Percentiles rank a stretch among this genome's conserved stretches.
phyloP scores from a whole-genome alignment of 2,113 vertebrate genomes.

The Pampusana beccarii region DNA sequence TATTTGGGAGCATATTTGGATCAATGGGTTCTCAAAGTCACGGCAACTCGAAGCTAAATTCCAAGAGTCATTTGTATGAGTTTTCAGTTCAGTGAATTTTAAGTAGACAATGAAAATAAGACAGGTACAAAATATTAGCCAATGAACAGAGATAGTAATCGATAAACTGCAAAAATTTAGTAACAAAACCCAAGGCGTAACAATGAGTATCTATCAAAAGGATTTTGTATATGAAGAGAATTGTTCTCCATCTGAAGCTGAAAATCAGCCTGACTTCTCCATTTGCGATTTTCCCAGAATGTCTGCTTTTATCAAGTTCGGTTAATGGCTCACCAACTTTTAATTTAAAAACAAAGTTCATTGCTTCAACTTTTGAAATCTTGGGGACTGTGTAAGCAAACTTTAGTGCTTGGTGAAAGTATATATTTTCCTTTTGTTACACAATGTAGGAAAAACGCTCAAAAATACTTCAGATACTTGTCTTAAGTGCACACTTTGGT shows the following conservation, averaged over 20 bases:
- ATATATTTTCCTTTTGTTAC: not conserved
- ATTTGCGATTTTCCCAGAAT: not conserved
- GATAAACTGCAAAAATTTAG: not conserved
- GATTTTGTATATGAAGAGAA: not conserved
- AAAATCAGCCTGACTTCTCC: not conserved
- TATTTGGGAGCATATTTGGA: slow-evolving; percentile 26
- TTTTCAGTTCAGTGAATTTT: slow-evolving; percentile 59
- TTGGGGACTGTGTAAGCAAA: not conserved
- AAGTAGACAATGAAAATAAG: slow-evolving; percentile 64
- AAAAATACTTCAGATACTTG: not conserved
- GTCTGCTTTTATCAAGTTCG: not conserved
- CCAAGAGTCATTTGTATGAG: not conserved
- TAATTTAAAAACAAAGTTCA: not conserved
- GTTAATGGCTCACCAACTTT: not conserved
- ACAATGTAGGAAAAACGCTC: not conserved
- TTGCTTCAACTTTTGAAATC: not conserved
- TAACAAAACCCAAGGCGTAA: not conserved
- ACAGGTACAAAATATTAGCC: slow-evolving; percentile 48
- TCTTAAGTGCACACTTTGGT: not conserved
- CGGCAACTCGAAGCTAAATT: not conserved
- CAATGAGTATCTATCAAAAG: not conserved
- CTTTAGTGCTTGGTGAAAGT: not conserved
- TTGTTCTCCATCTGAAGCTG: not conserved
- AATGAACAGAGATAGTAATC: not conserved
- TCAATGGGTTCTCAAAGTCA: slow-evolving; percentile 70